Evolutionary conservation across 2,797 vertebrate genomes (phyloP), one percentile per base, ranked within the genome.

Genomic region (Ataeniobius toweri): DNA sequence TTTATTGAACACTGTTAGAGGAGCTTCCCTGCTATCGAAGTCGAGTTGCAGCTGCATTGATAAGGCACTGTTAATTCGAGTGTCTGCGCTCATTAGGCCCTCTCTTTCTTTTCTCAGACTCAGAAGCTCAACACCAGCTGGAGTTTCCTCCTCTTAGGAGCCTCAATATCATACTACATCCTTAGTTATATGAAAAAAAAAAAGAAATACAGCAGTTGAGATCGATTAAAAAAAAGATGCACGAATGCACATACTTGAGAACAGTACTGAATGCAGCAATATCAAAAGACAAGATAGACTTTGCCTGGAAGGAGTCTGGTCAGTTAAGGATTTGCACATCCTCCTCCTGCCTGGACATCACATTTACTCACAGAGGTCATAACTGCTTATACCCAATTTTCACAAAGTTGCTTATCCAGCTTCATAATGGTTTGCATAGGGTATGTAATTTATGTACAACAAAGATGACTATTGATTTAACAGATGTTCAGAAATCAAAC

Each of bases 51-150:
- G 89, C 93, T 88, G 84, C 87, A 88, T 63, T 51, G 78, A 90
- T 96, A 96, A 96, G 96, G 95, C 95, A 96, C 95, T 93, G 93
- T 94, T 89, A 93, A 88, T 91, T 91, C 85, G 84, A 92, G 92
- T 91, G 92, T 95, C 90, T 90, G 83, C 83, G 75, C 85, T 90
- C 89, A 90, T 90, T 88, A 85, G 86, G 90, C 85, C 87, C 92
- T 83, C 76, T 70, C 8, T 65, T 8, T 61, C 24, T 65, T 41
- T 80, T 83, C 61, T 16, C 46, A 53, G 50, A 81, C 78, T 81
- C 76, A 53, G 74, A 39, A 75, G 71, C 69, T 58, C 73, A 83
- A 75, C 44, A 0, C 86, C 86, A 73, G 71, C 79, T 77, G 77
- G 58, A 83, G 79, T 73, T 80, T 79, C 1, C 6, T 73, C 20